Percentiles rank a stretch among this genome's conserved stretches.
Conservation (phyloP, 2,113 vertebrate genomes). For the pig (Sus scrofa) region T2T-Sscrofa CM000828.6:31497001-31497500, state of each 20-base stretch:
- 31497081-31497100: neutral
- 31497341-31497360: too few species aligned
- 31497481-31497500: neutral
- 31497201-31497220: too few species aligned
- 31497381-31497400: too few species aligned
- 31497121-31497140: neutral
- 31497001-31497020: conserved; percentile 8
- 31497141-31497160: too few species aligned
- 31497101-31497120: neutral
- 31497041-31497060: neutral
- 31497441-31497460: neutral
- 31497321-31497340: too few species aligned
- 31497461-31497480: neutral
- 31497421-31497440: neutral
- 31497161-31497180: neutral
- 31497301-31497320: too few species aligned
- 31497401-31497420: neutral
- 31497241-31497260: too few species aligned
- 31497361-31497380: too few species aligned
- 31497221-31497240: too few species aligned
- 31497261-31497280: too few species aligned
- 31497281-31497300: too few species aligned
- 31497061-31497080: neutral
- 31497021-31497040: neutral
- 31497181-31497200: too few species aligned